These are phyloP conservation scores for Lagopus leucura DNA, from an alignment of 2,113 vertebrate genomes.

Conservation along the genomic window DNA sequence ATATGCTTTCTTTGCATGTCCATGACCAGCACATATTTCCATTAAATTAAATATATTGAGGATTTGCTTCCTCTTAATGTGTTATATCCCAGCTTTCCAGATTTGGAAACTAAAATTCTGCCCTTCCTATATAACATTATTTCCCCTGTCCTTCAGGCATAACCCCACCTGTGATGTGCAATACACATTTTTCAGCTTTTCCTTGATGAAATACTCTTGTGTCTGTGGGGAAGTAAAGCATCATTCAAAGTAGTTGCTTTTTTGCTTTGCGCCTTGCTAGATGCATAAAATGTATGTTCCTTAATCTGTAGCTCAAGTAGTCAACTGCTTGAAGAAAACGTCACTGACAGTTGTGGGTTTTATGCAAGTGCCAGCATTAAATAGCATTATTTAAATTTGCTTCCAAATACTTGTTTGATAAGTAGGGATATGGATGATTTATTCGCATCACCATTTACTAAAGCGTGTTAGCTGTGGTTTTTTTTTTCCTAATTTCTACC, in stretches of 20 bases:
- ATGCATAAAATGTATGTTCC: conserved; percentile 12
- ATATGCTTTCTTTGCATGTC: neutral
- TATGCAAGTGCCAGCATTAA: conserved; percentile 68
- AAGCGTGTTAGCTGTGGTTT: conserved; percentile 46
- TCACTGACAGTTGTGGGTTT: conserved; percentile 56
- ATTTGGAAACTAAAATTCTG: neutral
- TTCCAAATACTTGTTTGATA: conserved; percentile 76
- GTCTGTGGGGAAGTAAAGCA: neutral
- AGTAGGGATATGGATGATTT: conserved; percentile 73
- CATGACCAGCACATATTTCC: neutral
- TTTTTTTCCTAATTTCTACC: conserved; percentile 59
- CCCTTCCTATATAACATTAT: neutral
- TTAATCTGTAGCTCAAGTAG: conserved; percentile 70
- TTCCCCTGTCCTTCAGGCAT: neutral
- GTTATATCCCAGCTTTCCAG: neutral
- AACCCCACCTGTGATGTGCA: neutral
- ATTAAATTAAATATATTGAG: neutral
- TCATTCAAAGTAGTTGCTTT: conserved; percentile 6
- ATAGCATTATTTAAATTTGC: conserved; percentile 74
- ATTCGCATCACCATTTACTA: conserved; percentile 75
- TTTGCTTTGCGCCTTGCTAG: neutral
- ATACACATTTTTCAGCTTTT: conserved; percentile 1
- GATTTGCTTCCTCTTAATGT: neutral
- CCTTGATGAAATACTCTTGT: neutral
- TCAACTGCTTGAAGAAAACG: conserved; percentile 42